phyloP scores from a whole-genome alignment of 1,140 invertebrate genomes.

The Drosophila triauraria region DNA sequence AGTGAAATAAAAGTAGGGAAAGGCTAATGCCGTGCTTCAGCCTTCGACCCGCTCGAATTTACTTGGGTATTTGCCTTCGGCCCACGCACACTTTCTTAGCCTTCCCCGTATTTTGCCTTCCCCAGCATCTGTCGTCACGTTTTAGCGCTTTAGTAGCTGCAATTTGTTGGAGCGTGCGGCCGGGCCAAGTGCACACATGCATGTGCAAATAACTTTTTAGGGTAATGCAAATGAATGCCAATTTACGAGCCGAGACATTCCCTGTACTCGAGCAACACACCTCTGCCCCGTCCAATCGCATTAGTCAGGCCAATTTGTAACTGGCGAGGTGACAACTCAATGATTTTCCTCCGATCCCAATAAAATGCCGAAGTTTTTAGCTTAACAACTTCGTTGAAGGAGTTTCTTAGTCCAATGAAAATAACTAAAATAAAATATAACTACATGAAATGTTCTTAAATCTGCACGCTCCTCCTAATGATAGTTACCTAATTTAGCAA shows the following conservation, averaged over 20 bases:
- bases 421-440: too few relatives aligned
- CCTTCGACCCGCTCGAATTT: conserved; percentile 50
- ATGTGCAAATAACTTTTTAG: conserved; percentile 80
- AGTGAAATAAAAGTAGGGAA: conserved; percentile 52
- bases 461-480: too few relatives aligned
- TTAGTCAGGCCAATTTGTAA: conserved; percentile 67
- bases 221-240: conserved; percentile 83
- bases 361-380: conserved; percentile 12
- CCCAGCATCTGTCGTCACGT: conserved; percentile 68
- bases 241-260: conserved; percentile 62
- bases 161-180: conserved; percentile 72
- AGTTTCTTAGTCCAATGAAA: background rate
- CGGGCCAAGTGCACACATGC: conserved; percentile 72
- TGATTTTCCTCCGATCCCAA: conserved; percentile 37
- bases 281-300: conserved; percentile 42
- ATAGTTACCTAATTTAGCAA: too few relatives aligned
- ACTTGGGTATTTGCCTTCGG: conserved; percentile 48
- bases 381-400: background rate
- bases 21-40: conserved; percentile 47
- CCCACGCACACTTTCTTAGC: conserved; percentile 11
- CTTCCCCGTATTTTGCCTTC: background rate
- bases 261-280: conserved; percentile 8
- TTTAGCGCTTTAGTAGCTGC: conserved; percentile 78
- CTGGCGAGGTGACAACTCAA: conserved; percentile 71
- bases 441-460: too few relatives aligned